Evolutionary conservation across 2,888 invertebrate genomes (phyloP).

Genomic region (Lithophane semibrunnea): DNA sequence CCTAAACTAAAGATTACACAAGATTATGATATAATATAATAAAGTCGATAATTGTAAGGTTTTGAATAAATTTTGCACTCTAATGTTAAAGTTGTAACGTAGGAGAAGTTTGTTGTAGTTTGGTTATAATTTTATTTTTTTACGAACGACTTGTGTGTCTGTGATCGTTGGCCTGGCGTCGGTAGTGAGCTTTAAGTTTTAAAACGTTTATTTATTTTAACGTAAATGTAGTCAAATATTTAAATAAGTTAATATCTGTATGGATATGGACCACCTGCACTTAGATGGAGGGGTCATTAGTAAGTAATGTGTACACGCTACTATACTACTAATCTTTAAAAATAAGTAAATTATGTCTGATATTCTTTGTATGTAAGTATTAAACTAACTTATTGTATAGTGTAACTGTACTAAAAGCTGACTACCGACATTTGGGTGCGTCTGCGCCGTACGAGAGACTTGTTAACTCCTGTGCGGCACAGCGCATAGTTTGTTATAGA

Average conservation of each 20-base stretch:
- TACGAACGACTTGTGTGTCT: constrained; percentile 72
- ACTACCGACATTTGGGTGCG: constrained; percentile 58
- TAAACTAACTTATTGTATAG: constrained; percentile 52
- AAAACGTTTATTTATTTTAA: constrained; percentile 49
- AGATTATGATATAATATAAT: constrained; percentile 48
- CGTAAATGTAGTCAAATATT: constrained; percentile 46
- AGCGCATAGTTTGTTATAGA: constrained; percentile 51
- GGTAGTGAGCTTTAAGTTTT: constrained; percentile 61
- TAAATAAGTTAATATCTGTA: constrained; percentile 22
- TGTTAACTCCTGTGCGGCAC: constrained; percentile 20
- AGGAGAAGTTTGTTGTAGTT: constrained; percentile 75
- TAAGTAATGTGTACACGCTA: constrained; percentile 39
- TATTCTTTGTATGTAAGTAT: constrained; percentile 56
- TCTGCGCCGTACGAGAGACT: constrained; percentile 15
- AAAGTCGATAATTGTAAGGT: constrained; percentile 61
- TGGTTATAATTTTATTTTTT: constrained; percentile 80
- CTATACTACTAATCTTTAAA: constrained; percentile 36
- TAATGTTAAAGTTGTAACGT: constrained; percentile 73
- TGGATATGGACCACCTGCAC: constrained; percentile 13
- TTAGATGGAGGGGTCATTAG: constrained; percentile 22
- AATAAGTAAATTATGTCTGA: constrained; percentile 60
- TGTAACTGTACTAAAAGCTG: constrained; percentile 41
- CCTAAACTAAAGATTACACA: constrained; percentile 47
- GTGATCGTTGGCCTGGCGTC: constrained; percentile 71
- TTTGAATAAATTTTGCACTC: constrained; percentile 78